Conservation (phyloP, 64 coral and sea anemone species). For the Hydrozoanthus tunicans region DNA sequence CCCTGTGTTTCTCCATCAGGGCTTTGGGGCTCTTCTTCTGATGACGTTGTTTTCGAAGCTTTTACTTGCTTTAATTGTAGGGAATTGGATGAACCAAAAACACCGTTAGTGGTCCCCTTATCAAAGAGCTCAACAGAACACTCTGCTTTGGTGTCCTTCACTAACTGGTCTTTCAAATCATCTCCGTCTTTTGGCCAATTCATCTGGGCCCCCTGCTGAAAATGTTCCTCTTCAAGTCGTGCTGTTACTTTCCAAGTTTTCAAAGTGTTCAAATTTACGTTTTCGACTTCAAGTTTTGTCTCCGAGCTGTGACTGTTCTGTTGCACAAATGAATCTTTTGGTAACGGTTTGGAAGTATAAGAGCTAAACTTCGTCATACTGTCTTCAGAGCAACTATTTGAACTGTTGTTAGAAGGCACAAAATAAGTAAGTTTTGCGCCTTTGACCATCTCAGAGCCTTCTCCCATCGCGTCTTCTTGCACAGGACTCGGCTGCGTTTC, state of each 20-base stretch:
- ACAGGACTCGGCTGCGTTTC: background rate
- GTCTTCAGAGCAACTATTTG: background rate
- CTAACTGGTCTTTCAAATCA: background rate
- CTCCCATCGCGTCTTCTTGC: background rate
- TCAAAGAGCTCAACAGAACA: background rate
- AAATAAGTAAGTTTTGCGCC: background rate
- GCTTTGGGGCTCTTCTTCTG: background rate
- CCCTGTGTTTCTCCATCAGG: background rate
- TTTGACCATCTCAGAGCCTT: background rate
- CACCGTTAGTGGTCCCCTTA: background rate
- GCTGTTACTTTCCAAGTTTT: background rate
- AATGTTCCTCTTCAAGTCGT: background rate
- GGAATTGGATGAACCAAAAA: background rate
- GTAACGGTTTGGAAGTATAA: background rate
- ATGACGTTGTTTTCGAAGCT: background rate
- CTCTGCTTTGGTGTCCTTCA: background rate
- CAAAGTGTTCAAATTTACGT: background rate
- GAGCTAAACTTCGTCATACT: background rate
- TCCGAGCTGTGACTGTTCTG: background rate
- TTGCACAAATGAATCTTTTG: background rate
- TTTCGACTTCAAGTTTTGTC: background rate
- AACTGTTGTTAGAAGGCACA: background rate
- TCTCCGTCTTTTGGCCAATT: background rate
- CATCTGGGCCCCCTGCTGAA: background rate
- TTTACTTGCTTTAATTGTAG: background rate